Base-by-base conservation (phyloP, 2,888 invertebrate species). In the Siphlonurus alternatus region DNA sequence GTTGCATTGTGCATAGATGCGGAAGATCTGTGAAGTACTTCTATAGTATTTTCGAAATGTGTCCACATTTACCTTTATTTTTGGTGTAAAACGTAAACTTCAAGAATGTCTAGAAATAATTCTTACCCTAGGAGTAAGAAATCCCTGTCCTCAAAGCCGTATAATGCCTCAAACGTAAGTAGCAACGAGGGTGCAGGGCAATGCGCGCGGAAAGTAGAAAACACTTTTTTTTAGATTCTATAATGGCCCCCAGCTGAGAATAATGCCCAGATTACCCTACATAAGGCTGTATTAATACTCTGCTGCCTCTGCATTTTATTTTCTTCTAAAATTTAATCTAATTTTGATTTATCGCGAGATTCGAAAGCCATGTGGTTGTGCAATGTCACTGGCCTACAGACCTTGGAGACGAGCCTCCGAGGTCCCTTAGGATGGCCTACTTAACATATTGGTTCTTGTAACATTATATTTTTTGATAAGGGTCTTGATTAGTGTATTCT, bases 131-230 rank as follows among this genome's bases (percentile, higher is more conserved):
- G 71, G 68, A 73, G 71, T 65, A 74, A 72, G 69, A 74, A 73
- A 67, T 69, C 74, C 65, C 74, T 71, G 69, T 72, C 72, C 68
- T 72, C 74, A 67, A 77, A 76, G 69, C 77, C 78, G 64, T 78
- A 78, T 71, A 76, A 78, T 70, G 73, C 74, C 70, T 76, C 77
- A 69, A 76, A 78, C 72, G 78, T 78, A 73, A 78, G 78, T 78
- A 73, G 59, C 24, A 53, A 23, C 38, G 25, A 22, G 25, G n/a
- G 59, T 23, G 22, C 10, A 60, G 59, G 60, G 53, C 61, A 60
- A 60, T 53, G 64, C 64, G 64, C 64, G 56, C 56, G 56, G 56
- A 38, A 38, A 38, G 38, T 38, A 38, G 38, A 38, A 38, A 38
- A 38, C 38, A 38, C 7, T 38, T 38, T 38, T 38, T 38, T 38